Conservation (phyloP, 1,140 invertebrate species). For the Leptopilina clavipes region DNA sequence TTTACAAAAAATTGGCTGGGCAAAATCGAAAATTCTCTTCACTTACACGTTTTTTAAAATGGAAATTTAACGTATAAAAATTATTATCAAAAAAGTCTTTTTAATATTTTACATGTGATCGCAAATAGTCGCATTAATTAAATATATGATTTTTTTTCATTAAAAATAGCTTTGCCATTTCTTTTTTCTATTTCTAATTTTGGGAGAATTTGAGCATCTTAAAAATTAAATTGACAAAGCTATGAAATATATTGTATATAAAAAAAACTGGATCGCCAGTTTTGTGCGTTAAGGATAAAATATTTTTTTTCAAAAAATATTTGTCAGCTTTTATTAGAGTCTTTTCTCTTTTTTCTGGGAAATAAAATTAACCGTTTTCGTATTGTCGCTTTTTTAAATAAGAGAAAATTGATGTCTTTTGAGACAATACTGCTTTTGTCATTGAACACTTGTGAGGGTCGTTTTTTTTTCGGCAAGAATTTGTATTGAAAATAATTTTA, state of each 20-base stretch:
- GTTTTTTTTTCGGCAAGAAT: too few species aligned
- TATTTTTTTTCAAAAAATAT: background rate
- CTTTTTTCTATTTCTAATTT: background rate
- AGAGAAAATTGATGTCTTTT: background rate
- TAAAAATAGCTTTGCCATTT: slow-evolving; percentile 13
- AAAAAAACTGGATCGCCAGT: too few species aligned
- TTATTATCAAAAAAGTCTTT: background rate
- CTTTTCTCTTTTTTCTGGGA: background rate
- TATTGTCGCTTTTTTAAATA: slow-evolving; percentile 14
- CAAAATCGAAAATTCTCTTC: background rate
- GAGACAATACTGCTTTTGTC: slow-evolving; percentile 8
- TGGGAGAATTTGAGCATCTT: background rate
- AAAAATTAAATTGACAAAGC: background rate
- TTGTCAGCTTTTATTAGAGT: background rate
- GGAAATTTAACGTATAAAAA: background rate
- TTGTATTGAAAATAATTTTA: too few species aligned
- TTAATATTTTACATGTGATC: background rate
- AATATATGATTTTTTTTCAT: background rate
- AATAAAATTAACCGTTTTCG: background rate
- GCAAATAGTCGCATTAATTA: background rate
- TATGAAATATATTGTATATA: background rate
- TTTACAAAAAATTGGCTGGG: background rate
- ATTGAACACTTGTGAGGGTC: background rate
- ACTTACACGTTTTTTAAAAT: background rate
- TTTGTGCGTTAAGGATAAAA: background rate